Conservation (phyloP, 2,797 vertebrate genomes). For the Hephaestus fuliginosus region DNA sequence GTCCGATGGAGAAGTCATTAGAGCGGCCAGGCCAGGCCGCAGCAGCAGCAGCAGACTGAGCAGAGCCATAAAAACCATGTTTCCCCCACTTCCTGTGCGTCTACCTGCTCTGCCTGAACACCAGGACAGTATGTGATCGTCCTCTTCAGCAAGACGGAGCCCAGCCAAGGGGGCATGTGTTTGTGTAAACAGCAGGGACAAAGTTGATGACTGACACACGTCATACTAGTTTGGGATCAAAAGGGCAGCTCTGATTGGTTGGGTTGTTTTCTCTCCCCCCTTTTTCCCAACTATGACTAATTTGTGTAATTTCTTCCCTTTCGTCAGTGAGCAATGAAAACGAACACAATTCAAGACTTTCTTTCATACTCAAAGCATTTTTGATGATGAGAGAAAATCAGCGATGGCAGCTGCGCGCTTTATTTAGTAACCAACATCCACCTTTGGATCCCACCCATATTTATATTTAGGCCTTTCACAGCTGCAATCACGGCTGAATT, state of each 20-base stretch:
- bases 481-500: slow-evolving; percentile 30
- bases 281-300: slow-evolving; percentile 41
- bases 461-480: slow-evolving; percentile 28
- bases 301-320: slow-evolving; percentile 31
- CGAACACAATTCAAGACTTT: background rate
- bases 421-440: slow-evolving; percentile 39
- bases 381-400: slow-evolving; percentile 17
- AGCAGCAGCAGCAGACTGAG: slow-evolving; percentile 74
- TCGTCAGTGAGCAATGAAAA: slow-evolving; percentile 5
- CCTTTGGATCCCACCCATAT: slow-evolving; percentile 26
- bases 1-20: slow-evolving; percentile 78
- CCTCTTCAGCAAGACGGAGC: slow-evolving; percentile 45
- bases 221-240: slow-evolving; percentile 41
- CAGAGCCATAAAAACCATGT: slow-evolving; percentile 76
- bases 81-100: slow-evolving; percentile 60
- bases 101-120: slow-evolving; percentile 56
- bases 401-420: background rate
- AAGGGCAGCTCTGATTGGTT: slow-evolving; percentile 56
- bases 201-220: slow-evolving; percentile 68
- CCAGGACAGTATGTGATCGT: slow-evolving; percentile 47
- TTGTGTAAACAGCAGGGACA: slow-evolving; percentile 77
- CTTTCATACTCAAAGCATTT: slow-evolving; percentile 11
- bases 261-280: too few species aligned
- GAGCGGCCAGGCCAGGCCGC: slow-evolving; percentile 60
- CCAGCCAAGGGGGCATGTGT: slow-evolving; percentile 48